Base-by-base conservation (phyloP, 2,113 vertebrate species). In the Archilochus colubris region DNA sequence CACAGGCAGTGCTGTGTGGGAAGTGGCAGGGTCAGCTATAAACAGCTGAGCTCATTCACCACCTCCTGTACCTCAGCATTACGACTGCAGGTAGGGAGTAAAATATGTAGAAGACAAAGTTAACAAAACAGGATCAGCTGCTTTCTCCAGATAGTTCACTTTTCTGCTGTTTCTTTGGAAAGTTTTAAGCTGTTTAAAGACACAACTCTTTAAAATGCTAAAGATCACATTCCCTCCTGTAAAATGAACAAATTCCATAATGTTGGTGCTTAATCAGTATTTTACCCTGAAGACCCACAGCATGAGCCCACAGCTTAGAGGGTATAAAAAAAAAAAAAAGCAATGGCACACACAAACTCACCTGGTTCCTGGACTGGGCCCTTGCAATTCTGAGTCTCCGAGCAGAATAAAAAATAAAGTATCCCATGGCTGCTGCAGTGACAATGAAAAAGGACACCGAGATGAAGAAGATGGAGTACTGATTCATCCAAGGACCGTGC, bases 401-500 rank as follows among this genome's bases (percentile, higher is more conserved):
- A 54, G 98, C 98, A 38, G 98, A 98, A 92, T 98, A 99, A 91
- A 98, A 98, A 93, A 98, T 98, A 69, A 99, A 99, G 94, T 98
- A 99, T 38, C 98, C 98, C 55, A 99, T 97, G 2, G 98, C 98
- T 86, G 98, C 98, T 16, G 98, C 98, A 7, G 98, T 98, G 86
- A 99, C 98, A 40, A 99, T 97, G 55, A 99, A 99, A 95, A 99
- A 98, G 0, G 98, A 98, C 79, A 98, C 97, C 0, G 98, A 98
- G 77, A 99, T 98, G 48, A 99, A 98, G 95, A 99, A 98, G 94
- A 99, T 98, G 24, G 98, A 98, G 94, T 98, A 99, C 63, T 98
- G 98, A 70, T 98, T 98, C 96, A 98, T 98, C 97, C 97, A 98
- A 9, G 98, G 93, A 25, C 97, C 97, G 3, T 97, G 98, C 62